Conservation (phyloP, 2,888 invertebrate genomes). For the Melipona beecheii region DNA sequence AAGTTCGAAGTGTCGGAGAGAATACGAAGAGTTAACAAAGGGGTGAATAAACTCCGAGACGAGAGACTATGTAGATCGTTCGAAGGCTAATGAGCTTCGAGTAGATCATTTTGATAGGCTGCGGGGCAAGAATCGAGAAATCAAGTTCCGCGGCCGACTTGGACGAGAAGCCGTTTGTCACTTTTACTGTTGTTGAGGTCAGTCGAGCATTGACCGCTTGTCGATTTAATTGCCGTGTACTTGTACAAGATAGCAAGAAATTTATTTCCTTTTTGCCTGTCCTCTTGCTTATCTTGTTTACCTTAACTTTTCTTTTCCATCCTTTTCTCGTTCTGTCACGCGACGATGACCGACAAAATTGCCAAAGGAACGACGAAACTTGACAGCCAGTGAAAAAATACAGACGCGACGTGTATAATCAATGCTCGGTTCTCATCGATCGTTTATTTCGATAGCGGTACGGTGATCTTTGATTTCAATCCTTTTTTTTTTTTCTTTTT, state of each 20-base stretch:
- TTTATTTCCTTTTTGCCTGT: conserved; percentile 2
- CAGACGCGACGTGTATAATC: not conserved
- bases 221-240: conserved; percentile 64
- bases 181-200: conserved; percentile 82
- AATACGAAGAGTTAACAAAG: not conserved
- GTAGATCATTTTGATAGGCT: conserved; percentile 24
- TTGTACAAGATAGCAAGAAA: conserved; percentile 11
- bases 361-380: not conserved
- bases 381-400: not conserved
- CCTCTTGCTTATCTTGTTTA: not conserved
- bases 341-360: not conserved
- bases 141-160: conserved; percentile 65
- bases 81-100: conserved; percentile 31
- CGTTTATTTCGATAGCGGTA: not conserved
- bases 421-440: not conserved
- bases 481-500: not conserved
- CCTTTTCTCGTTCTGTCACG: not conserved
- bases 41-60: not conserved
- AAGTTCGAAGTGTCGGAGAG: no score
- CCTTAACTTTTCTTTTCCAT: not conserved
- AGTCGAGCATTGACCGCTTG: conserved; percentile 82
- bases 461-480: not conserved
- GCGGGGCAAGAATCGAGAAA: conserved; percentile 58
- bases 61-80: conserved; percentile 21
- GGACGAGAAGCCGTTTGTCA: conserved; percentile 74